These are phyloP conservation scores for Pardalotus punctatus DNA, from an alignment of 2,113 vertebrate species.

Conservation along the genomic window DNA sequence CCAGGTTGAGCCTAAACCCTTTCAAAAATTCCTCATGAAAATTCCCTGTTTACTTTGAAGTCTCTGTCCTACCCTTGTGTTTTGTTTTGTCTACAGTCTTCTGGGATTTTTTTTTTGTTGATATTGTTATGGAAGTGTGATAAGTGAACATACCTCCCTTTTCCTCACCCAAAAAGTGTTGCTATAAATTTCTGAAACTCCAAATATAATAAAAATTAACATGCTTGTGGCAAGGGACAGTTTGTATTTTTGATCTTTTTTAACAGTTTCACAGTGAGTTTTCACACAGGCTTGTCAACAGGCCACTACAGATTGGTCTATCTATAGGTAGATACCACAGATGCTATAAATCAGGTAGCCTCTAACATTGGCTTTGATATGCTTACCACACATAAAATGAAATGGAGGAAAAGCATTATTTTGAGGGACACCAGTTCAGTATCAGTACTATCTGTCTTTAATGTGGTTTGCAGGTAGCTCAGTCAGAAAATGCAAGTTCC, in stretches of 20 bases:
- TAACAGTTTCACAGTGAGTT: background rate
- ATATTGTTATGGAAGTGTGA: background rate
- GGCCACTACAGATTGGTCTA: background rate
- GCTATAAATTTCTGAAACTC: background rate
- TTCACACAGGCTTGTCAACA: background rate
- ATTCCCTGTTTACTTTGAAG: background rate
- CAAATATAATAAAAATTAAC: background rate
- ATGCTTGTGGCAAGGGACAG: background rate
- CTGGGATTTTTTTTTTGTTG: background rate
- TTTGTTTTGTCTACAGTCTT: background rate
- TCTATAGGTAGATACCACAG: background rate
- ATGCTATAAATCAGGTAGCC: background rate
- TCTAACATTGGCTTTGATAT: background rate
- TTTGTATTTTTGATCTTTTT: background rate
- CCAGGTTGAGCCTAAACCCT: background rate
- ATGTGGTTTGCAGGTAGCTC: background rate
- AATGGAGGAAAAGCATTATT: background rate
- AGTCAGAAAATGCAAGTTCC: background rate
- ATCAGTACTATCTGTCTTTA: background rate
- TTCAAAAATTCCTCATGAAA: background rate
- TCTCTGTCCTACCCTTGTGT: background rate
- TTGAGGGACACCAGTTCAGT: background rate
- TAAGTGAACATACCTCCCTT: background rate
- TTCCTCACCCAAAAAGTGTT: background rate
- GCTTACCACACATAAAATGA: background rate